Base-by-base conservation (phyloP, 2,113 vertebrate genomes). In the Notarius lentiginosus region DNA sequence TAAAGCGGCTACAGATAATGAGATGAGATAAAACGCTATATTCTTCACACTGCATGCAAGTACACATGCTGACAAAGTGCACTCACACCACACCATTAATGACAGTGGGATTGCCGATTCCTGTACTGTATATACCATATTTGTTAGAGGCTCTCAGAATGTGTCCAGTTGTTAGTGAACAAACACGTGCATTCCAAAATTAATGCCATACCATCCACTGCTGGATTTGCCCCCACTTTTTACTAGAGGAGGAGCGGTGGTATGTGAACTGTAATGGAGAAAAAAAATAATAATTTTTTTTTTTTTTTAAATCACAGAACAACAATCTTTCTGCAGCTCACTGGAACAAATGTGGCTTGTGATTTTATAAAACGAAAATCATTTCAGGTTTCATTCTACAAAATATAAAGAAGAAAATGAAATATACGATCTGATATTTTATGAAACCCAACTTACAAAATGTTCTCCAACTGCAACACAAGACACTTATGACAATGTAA, bases 191-290 rank as follows among this genome's bases (percentile, higher is more conserved):
- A 86, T 76, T 87, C 34, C 53, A 41, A 90, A 77, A 86, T 73
- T 79, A 56, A 92, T 95, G 72, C 92, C 97, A 95, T 98, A 99
- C 98, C 98, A 99, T 98, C 98, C 98, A 99, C 92, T 98, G 97
- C 87, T 99, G 97, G 93, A 99, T 99, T 94, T 97, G 96, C 94
- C 98, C 97, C 97, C 97, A 99, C 94, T 99, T 99, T 94, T 92
- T 97, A 94, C 87, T 94, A 91, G 94, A 91, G 80, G 95, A 95
- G 53, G 90, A 86, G 66, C 82, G 84, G 92, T 92, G 96, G 90
- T 95, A 96, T 94, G 94, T 96, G 90, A 95, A 94, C 98, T 99
- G 95, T 65, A 94, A 79, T 17, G 6, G 27, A 85, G 79, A 86
- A 79, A 86, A 0, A 56, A 12, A 56, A 10, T n/a, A n/a, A n/a